phyloP scores from a whole-genome alignment of 2,888 invertebrate species.

The Monoplex corrugatus region DNA sequence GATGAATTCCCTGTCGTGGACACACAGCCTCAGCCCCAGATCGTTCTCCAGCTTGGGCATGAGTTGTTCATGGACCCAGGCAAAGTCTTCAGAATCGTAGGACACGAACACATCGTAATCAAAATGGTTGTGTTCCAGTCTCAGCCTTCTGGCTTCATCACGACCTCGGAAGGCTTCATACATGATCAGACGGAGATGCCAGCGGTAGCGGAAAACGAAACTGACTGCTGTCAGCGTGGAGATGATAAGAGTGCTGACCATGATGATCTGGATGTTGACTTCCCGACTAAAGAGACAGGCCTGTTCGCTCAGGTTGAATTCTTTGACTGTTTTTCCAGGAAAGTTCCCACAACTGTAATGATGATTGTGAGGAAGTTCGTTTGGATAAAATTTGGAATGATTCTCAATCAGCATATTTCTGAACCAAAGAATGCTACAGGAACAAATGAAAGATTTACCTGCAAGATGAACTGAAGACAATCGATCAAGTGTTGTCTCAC shows the following conservation, averaged over 20 bases:
- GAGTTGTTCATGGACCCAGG: constrained; percentile 86
- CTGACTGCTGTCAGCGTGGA: constrained; percentile 56
- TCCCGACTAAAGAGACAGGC: constrained; percentile 52
- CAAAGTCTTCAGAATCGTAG: constrained; percentile 86
- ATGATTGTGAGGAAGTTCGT: background rate
- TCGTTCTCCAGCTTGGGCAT: constrained; percentile 86
- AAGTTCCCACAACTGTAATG: constrained; percentile 47
- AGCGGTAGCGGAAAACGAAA: constrained; percentile 83
- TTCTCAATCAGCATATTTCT: constrained; percentile 52
- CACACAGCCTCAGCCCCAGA: constrained; percentile 82
- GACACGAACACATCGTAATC: constrained; percentile 88
- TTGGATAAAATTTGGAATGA: background rate
- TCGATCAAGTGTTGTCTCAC: constrained; percentile 14
- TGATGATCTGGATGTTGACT: constrained; percentile 46
- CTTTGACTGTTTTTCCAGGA: background rate
- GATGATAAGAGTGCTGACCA: constrained; percentile 45
- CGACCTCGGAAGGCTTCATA: constrained; percentile 66
- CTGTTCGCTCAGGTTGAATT: constrained; percentile 45
- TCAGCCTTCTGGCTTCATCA: constrained; percentile 85
- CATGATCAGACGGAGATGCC: constrained; percentile 84
- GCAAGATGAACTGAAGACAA: constrained; percentile 83
- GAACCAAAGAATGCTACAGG: constrained; percentile 82
- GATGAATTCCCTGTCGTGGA: constrained; percentile 89
- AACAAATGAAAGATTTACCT: constrained; percentile 85
- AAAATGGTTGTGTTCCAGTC: constrained; percentile 60